phyloP scores from a whole-genome alignment of 1,140 invertebrate species.

The Popillia japonica region DNA sequence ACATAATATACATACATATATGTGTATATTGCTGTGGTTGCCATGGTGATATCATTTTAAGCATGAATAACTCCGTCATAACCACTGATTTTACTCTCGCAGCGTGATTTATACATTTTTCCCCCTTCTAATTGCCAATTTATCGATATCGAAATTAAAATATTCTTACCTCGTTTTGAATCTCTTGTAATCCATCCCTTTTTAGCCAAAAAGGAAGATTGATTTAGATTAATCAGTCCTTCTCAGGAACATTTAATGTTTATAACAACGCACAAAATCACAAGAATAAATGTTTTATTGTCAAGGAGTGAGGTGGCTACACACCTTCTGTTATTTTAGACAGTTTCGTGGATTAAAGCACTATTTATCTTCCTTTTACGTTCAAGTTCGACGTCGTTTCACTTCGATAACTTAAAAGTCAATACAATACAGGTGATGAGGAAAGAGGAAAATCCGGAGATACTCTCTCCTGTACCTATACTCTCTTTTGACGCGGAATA shows the following conservation, averaged over 20 bases:
- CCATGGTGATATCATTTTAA: not conserved
- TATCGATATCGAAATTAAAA: not conserved
- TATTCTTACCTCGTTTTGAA: not conserved
- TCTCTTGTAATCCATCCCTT: constrained; percentile 9
- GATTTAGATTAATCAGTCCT: not conserved
- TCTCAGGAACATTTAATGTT: not conserved
- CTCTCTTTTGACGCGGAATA: not conserved
- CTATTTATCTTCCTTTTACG: not conserved
- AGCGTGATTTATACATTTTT: not conserved
- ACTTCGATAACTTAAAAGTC: not conserved
- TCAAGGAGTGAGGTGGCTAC: not conserved
- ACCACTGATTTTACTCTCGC: not conserved
- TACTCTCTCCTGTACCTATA: not conserved
- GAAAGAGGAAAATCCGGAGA: not conserved
- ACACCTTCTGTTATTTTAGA: not conserved
- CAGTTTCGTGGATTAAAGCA: not conserved
- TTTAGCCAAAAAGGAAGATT: not conserved
- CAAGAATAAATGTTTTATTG: not conserved
- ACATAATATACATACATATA: not conserved
- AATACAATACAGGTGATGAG: not conserved
- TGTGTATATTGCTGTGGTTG: constrained; percentile 22
- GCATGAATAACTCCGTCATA: not conserved
- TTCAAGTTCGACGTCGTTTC: not conserved
- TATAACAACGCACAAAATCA: not conserved
- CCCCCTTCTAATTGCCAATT: not conserved